phyloP scores from a whole-genome alignment of 64 coral and sea anemone species.

The Trachythela sp. region DNA sequence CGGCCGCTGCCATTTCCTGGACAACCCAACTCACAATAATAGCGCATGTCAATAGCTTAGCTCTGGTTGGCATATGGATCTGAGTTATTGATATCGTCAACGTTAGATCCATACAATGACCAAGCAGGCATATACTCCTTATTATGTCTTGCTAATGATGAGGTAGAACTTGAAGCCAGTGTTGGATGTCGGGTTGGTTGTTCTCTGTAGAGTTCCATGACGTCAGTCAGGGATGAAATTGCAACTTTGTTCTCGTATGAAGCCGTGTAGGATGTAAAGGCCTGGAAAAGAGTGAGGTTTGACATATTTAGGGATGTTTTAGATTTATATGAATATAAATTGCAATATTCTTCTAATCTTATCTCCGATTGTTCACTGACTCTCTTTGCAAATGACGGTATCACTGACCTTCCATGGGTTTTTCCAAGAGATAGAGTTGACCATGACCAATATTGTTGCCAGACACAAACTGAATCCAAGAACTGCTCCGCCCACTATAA shows the following conservation, averaged over 20 bases:
- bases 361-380: background rate
- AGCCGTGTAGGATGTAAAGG: background rate
- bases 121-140: background rate
- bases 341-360: too few species aligned
- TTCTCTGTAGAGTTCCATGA: background rate
- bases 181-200: background rate
- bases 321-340: background rate
- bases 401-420: slow-evolving; percentile 2
- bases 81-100: background rate
- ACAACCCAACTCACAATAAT: too few species aligned
- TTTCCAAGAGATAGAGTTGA: slow-evolving; percentile 7
- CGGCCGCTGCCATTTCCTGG: too few species aligned
- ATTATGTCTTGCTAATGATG: background rate
- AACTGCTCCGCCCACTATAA: background rate
- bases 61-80: background rate
- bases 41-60: too few species aligned
- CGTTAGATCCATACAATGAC: background rate
- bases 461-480: background rate
- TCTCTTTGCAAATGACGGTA: background rate
- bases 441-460: background rate
- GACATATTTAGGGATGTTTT: background rate
- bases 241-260: background rate
- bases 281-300: background rate
- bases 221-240: background rate
- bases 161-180: background rate